phyloP scores from a whole-genome alignment of 1,140 invertebrate genomes.

The Brachionus calyciflorus region DNA sequence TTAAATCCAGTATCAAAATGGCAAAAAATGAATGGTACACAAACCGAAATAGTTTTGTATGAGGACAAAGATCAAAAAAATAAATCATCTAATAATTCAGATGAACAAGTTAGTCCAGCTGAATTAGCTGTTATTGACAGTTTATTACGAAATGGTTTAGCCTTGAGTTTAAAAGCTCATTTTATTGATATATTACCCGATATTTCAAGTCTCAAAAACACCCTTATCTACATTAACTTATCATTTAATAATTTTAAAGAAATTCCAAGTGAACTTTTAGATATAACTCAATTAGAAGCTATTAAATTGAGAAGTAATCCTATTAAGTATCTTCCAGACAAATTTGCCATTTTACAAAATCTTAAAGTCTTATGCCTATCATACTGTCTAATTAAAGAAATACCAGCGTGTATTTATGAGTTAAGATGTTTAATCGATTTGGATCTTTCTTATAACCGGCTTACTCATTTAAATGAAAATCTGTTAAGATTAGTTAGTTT shows the following conservation, averaged over 20 bases:
- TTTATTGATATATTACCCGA: constrained; percentile 57
- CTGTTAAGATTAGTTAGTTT: constrained; percentile 46
- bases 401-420: constrained; percentile 50
- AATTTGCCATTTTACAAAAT: constrained; percentile 53
- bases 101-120: background rate
- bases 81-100: background rate
- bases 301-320: constrained; percentile 59
- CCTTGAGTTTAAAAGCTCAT: constrained; percentile 53
- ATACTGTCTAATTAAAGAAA: constrained; percentile 55
- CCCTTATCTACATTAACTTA: constrained; percentile 56
- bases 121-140: constrained; percentile 35
- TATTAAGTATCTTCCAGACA: constrained; percentile 53
- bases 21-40: constrained; percentile 30
- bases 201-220: constrained; percentile 53
- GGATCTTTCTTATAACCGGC: constrained; percentile 22
- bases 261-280: constrained; percentile 54
- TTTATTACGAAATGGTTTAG: constrained; percentile 20
- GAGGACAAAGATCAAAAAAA: constrained; percentile 3
- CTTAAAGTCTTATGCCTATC: constrained; percentile 54
- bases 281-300: constrained; percentile 53
- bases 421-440: background rate
- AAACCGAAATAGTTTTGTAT: constrained; percentile 39
- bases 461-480: background rate
- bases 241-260: constrained; percentile 59
- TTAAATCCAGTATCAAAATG: constrained; percentile 24